Evolutionary conservation across 2,113 vertebrate species (phyloP), one percentile per base, ranked within the genome.

Genomic region (Gadus chalcogrammus): DNA sequence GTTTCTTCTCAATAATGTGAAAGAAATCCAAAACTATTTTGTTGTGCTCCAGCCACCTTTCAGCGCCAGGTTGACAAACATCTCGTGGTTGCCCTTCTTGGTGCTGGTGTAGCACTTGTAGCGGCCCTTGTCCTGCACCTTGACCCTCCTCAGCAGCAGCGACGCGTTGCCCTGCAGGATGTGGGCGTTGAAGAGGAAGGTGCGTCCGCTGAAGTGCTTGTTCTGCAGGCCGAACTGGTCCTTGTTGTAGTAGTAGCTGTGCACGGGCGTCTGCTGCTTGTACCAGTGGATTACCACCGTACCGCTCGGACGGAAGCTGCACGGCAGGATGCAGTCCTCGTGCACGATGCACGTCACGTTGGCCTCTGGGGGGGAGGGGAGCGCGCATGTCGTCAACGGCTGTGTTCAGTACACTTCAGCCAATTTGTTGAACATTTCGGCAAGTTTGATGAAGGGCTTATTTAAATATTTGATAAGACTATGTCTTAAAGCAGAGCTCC

Each of bases 211-310:
- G 79, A 93, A 94, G 66, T 82, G 77, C 0, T 73, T 77, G 74
- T 93, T 87, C 83, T 95, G 92, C 0, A 55, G 67, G 56, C 77
- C 35, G 63, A 93, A 83, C 61, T 93, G 92, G 67, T 96, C 92
- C 56, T 58, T 80, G 67, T 83, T 80, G 71, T 89, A 77, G 84
- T 93, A 94, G 82, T 92, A 95, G 85, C 89, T 92, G 83, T 93
- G 93, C 5, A 94, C 92, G 0, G 86, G 88, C 48, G 82, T 70
- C 5, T 86, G 90, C 78, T 91, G 90, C 61, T 75, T 92, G 88
- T 91, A 91, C 94, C 94, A 95, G 81, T 95, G 89, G 83, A 97
- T 94, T 7, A 94, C 90, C 80, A 91, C 92, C 0, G 88, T 88
- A 1, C 79, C 9, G 0, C 81, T 90, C 68, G 83, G 88, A 58